phyloP scores from a whole-genome alignment of 2,113 vertebrate genomes.

The Limnothrissa miodon region DNA sequence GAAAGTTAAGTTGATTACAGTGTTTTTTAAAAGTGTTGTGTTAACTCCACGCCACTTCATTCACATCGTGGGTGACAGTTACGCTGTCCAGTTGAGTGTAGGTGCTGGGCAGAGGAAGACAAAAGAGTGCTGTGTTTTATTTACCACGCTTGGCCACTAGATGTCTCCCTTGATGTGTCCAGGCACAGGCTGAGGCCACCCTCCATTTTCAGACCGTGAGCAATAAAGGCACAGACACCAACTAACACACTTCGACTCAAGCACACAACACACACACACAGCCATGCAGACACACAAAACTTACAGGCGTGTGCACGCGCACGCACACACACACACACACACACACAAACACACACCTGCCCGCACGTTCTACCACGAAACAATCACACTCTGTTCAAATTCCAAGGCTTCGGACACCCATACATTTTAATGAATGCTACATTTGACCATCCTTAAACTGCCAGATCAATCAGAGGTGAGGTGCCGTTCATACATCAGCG shows the following conservation, averaged over 20 bases:
- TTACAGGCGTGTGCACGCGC: constrained; percentile 39
- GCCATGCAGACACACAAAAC: constrained; percentile 44
- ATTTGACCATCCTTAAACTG: constrained; percentile 18
- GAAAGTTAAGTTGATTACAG: not conserved
- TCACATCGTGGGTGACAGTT: not conserved
- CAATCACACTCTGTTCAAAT: not conserved
- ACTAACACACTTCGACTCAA: constrained; percentile 18
- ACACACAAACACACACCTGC: constrained; percentile 49
- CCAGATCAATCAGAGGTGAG: constrained; percentile 23
- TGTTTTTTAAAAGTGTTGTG: too few species aligned
- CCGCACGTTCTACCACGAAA: constrained; percentile 24
- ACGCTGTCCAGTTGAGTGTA: not conserved
- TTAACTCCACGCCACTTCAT: not conserved
- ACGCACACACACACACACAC: constrained; percentile 51
- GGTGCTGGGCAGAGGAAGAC: not conserved
- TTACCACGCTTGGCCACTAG: constrained; percentile 49
- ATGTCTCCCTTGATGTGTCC: constrained; percentile 60
- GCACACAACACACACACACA: constrained; percentile 29
- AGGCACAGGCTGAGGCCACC: constrained; percentile 29
- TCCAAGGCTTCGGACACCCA: not conserved
- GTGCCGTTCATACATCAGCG: constrained; percentile 2
- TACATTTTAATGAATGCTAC: constrained; percentile 26
- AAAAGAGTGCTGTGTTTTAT: not conserved
- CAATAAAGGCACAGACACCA: not conserved
- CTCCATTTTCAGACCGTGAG: constrained; percentile 54